Conservation (phyloP, 2,888 invertebrate genomes). For the Diarsia rubi region DNA sequence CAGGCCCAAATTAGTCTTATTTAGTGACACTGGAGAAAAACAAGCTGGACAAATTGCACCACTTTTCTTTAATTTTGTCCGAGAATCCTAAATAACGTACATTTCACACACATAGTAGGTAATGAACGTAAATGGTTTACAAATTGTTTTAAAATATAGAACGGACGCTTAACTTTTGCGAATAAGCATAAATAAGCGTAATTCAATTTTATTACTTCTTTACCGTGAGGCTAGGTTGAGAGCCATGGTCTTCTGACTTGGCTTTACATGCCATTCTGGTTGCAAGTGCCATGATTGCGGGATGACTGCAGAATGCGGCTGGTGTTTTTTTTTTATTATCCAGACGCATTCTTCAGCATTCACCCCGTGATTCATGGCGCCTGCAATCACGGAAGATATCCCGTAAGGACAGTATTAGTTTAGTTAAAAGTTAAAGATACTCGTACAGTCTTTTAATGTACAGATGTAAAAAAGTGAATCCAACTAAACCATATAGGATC, state of each 20-base stretch:
- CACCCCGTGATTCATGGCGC: no score
- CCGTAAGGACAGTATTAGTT: no score
- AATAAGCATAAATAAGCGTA: background rate
- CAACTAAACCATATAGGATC: background rate
- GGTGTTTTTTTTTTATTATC: no score
- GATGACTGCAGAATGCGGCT: no score
- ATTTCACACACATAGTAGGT: slow-evolving; percentile 5
- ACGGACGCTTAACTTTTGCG: background rate
- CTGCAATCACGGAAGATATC: no score
- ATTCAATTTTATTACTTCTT: no score
- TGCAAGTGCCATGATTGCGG: no score
- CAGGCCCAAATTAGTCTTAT: slow-evolving; percentile 18
- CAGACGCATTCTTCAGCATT: no score
- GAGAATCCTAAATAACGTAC: slow-evolving; percentile 9
- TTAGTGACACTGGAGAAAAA: background rate
- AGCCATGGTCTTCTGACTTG: no score
- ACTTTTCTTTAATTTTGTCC: slow-evolving; percentile 9
- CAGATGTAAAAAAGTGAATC: background rate
- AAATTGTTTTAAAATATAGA: slow-evolving; percentile 7
- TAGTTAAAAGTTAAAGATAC: no score
- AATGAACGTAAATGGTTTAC: slow-evolving; percentile 12
- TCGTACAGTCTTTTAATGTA: background rate
- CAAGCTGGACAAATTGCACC: slow-evolving; percentile 5
- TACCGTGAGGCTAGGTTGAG: no score
- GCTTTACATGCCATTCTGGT: no score